Conservation (phyloP, 2,888 invertebrate species). For the Agrotis puta region DNA sequence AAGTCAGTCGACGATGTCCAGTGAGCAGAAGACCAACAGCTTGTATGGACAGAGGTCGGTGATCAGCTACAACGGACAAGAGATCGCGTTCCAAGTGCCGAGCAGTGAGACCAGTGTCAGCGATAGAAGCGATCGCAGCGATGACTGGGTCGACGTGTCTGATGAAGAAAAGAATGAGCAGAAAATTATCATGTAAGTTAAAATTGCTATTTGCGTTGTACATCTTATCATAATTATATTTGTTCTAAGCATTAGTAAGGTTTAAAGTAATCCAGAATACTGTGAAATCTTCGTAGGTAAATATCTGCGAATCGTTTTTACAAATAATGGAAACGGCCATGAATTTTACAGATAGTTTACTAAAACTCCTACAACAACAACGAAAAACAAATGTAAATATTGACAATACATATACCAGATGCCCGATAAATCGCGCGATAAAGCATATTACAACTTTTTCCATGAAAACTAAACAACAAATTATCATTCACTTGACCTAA, state of each 20-base stretch:
- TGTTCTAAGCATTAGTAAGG: constrained; percentile 1
- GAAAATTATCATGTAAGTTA: constrained; percentile 91
- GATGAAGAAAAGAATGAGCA: constrained; percentile 90
- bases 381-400: constrained; percentile 34
- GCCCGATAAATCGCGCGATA: constrained; percentile 28
- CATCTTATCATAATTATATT: constrained; percentile 10
- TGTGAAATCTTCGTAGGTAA: neutral
- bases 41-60: constrained; percentile 91
- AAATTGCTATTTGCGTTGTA: neutral
- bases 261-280: neutral
- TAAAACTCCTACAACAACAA: neutral
- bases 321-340: constrained; percentile 29
- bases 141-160: constrained; percentile 93
- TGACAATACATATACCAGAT: constrained; percentile 29
- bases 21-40: constrained; percentile 92
- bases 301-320: neutral
- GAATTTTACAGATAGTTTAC: constrained; percentile 6
- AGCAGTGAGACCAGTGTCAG: constrained; percentile 91
- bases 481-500: constrained; percentile 70
- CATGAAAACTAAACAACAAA: constrained; percentile 38
- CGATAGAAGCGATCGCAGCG: constrained; percentile 92
- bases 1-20: constrained; percentile 90
- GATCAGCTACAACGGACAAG: constrained; percentile 87
- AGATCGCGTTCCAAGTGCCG: constrained; percentile 89
- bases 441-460: constrained; percentile 38